Percentiles rank a stretch among this genome's conserved stretches.
phyloP scores from a whole-genome alignment of 2,797 vertebrate genomes.

The Acipenser ruthenus region DNA sequence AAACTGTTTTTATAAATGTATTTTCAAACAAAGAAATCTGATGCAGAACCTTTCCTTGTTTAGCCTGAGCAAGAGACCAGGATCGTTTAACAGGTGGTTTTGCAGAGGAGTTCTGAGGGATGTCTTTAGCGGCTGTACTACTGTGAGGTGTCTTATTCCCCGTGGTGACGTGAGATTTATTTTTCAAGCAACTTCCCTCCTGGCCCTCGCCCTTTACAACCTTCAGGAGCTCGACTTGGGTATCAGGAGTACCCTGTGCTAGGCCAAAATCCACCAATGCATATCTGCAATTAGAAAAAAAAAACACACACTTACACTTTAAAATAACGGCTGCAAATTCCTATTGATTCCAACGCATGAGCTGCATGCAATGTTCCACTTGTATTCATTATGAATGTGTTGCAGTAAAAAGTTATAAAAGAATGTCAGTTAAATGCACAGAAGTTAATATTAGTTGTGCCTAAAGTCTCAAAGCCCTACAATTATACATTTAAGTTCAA shows the following conservation, averaged over 20 bases:
- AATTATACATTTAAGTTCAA: too few relatives aligned
- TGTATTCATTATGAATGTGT: too few relatives aligned
- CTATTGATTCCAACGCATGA: not conserved
- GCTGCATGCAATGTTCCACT: not conserved
- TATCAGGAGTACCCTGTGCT: constrained; percentile 88
- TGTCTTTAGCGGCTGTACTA: constrained; percentile 38
- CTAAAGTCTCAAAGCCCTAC: too few relatives aligned
- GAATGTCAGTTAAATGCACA: too few relatives aligned
- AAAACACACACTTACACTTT: not conserved
- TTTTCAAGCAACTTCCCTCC: constrained; percentile 65
- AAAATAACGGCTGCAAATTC: not conserved
- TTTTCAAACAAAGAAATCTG: constrained; percentile 21
- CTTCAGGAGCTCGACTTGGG: constrained; percentile 84
- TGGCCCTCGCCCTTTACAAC: constrained; percentile 63
- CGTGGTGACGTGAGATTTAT: constrained; percentile 44
- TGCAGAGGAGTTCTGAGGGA: constrained; percentile 44
- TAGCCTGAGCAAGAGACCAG: constrained; percentile 55
- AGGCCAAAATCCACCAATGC: constrained; percentile 95
- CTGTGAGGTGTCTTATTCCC: constrained; percentile 48
- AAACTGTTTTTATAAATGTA: too few relatives aligned
- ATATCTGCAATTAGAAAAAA: constrained; percentile 58
- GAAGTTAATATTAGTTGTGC: too few relatives aligned
- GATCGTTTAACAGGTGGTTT: constrained; percentile 66
- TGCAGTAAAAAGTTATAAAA: too few relatives aligned
- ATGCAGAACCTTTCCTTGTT: constrained; percentile 72